Conservation (phyloP, 1,140 invertebrate species). For the Acromyrmex echinatior region DNA sequence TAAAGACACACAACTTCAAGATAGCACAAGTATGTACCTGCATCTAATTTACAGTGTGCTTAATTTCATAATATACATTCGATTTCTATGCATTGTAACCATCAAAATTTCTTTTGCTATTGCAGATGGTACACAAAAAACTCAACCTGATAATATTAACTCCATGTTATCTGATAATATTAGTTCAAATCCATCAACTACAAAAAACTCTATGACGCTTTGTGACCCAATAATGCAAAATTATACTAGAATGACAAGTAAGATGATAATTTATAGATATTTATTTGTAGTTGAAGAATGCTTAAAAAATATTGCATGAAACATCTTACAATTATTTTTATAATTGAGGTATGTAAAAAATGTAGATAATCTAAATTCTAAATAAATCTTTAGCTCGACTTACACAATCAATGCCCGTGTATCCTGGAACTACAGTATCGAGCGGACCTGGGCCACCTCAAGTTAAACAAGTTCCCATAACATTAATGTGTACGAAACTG, state of each 20-base stretch:
- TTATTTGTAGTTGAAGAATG: not conserved
- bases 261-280: constrained; percentile 18
- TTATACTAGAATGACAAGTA: constrained; percentile 60
- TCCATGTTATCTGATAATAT: constrained; percentile 57
- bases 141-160: constrained; percentile 57
- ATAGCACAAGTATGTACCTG: constrained; percentile 73
- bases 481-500: constrained; percentile 77
- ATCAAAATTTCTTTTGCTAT: constrained; percentile 19
- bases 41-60: constrained; percentile 13
- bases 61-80: not conserved
- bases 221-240: constrained; percentile 60
- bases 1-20: constrained; percentile 69
- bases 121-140: constrained; percentile 72
- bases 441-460: constrained; percentile 80
- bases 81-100: not conserved
- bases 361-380: not conserved
- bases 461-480: constrained; percentile 58
- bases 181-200: constrained; percentile 52
- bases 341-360: not conserved
- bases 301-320: not conserved
- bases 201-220: constrained; percentile 41
- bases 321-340: not conserved
- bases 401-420: constrained; percentile 66
- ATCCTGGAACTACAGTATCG: constrained; percentile 72
- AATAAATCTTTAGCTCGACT: constrained; percentile 65